phyloP scores from a whole-genome alignment of 2,113 vertebrate genomes.

The Zosterops lateralis region DNA sequence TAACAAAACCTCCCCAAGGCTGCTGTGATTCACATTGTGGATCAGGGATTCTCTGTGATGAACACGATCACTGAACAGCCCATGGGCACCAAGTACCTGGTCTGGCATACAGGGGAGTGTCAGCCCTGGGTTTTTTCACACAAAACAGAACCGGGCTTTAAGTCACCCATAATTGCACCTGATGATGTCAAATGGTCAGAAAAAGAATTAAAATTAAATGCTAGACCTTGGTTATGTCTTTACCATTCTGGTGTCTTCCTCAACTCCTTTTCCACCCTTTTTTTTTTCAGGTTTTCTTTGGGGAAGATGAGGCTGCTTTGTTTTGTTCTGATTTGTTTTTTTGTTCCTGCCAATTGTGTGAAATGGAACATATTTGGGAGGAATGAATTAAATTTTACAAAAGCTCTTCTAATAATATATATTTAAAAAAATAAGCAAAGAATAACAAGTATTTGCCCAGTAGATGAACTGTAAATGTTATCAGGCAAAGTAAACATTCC shows the following conservation, averaged over 20 bases:
- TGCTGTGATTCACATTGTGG: neutral
- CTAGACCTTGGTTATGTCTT: neutral
- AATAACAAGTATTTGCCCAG: constrained; percentile 67
- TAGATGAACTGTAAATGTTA: constrained; percentile 69
- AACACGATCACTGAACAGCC: neutral
- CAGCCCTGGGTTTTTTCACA: neutral
- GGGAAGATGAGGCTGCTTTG: neutral
- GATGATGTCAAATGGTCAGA: neutral
- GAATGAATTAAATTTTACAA: constrained; percentile 55
- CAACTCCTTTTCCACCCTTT: neutral
- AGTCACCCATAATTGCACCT: neutral
- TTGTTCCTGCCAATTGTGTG: neutral
- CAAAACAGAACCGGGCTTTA: neutral
- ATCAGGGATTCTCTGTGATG: neutral
- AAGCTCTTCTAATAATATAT: constrained; percentile 49
- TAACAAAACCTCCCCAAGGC: neutral
- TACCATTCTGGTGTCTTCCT: neutral
- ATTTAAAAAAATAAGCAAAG: constrained; percentile 58
- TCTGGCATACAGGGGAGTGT: fast-evolving
- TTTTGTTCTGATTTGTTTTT: neutral
- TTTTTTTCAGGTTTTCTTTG: neutral
- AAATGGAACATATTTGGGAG: constrained; percentile 17
- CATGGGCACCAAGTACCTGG: neutral
- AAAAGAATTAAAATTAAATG: neutral
- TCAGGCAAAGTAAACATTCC: constrained; percentile 71